phyloP scores from a whole-genome alignment of 1,140 invertebrate genomes.

The Augochlora pura region DNA sequence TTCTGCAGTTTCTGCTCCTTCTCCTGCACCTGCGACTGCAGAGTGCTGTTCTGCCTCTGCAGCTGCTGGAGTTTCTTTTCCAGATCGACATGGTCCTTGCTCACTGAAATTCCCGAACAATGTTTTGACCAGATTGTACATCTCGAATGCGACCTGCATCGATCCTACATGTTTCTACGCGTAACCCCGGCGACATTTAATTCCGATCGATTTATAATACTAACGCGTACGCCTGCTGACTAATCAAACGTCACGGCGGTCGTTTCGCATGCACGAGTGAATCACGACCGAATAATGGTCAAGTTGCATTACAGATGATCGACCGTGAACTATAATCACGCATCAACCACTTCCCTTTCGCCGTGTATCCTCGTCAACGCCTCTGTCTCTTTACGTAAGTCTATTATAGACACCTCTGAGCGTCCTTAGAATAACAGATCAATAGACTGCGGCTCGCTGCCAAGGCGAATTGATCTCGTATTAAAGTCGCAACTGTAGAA shows the following conservation, averaged over 20 bases:
- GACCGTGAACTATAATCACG: constrained; percentile 57
- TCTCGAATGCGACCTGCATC: not conserved
- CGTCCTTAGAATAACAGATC: not conserved
- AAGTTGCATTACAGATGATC: constrained; percentile 34
- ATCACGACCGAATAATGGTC: constrained; percentile 58
- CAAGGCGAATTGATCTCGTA: not conserved
- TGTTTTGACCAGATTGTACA: not conserved
- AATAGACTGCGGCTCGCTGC: constrained; percentile 3
- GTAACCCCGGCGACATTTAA: constrained; percentile 18
- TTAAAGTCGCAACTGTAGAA: not conserved
- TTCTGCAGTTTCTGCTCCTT: constrained; percentile 83
- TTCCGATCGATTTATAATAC: constrained; percentile 52
- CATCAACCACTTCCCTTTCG: constrained; percentile 39
- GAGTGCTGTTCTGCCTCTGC: constrained; percentile 80
- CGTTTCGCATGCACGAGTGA: constrained; percentile 59
- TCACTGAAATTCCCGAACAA: constrained; percentile 76
- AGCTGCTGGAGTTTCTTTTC: constrained; percentile 83
- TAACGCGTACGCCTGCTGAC: constrained; percentile 47
- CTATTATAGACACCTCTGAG: not conserved
- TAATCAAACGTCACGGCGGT: constrained; percentile 55
- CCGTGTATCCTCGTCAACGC: constrained; percentile 1
- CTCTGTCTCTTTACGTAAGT: constrained; percentile 28
- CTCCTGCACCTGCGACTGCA: constrained; percentile 82
- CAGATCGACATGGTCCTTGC: constrained; percentile 82
- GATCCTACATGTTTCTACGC: not conserved